Base-by-base conservation (phyloP, 2,888 invertebrate species). In the Acronicta psi region DNA sequence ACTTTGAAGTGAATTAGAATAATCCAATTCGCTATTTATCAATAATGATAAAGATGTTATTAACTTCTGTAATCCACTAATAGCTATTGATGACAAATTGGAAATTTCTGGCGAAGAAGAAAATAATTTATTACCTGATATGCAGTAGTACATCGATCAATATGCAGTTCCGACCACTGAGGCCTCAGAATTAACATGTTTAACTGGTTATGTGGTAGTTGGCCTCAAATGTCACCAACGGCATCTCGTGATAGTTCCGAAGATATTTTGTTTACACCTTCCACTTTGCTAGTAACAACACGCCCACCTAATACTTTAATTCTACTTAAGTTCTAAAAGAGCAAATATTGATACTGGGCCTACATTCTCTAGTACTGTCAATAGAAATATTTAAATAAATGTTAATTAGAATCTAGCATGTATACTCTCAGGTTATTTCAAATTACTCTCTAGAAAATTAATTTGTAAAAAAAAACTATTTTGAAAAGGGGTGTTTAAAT, bases 181-280 rank as follows among this genome's bases (percentile, higher is more conserved):
- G 67, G 67, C 72, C 41, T 34, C 59, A 71, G 46, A 53, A 52
- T 20, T 38, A 65, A 68, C 72, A 50, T 37, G 67, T 65, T 29
- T 14, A 37, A 68, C 71, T 36, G 53, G 72, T 71, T 68, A 36
- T 36, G 18, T 29, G 17, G 42, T 43, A 41, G 34, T 40, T 41
- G 66, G 67, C 67, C 67, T 68, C 72, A 71, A 71, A 68, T 67
- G 34, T 47, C 59, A 51, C 46, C 59, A 68, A 71, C 66, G 72
- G 72, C 46, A 65, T 59, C 45, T 42, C 14, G 66, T 54, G 66
- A 44, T 43, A 54, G 42, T 71, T 68, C 20, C 50, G 16, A 7
- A 58, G 13, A 37, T 36, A 46, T 50, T 65, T 43, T 44, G 50
- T 70, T 65, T 44, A 65, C 36, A 16, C 14, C 36, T 5, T 45